phyloP scores from a whole-genome alignment of 2,797 vertebrate genomes.

The Bucorvus abyssinicus region DNA sequence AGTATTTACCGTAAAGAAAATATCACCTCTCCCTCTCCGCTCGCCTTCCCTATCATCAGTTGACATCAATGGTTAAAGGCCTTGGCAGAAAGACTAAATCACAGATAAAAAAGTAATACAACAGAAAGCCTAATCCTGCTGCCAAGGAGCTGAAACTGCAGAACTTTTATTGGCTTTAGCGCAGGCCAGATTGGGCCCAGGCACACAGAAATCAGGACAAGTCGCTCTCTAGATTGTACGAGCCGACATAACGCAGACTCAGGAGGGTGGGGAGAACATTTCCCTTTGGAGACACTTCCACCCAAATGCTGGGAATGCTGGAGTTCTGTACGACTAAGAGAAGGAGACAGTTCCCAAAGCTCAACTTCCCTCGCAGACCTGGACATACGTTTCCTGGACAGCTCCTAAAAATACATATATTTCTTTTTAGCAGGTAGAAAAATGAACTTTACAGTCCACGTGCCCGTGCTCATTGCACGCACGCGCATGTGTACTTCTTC shows the following conservation, averaged over 20 bases:
- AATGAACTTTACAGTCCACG: neutral
- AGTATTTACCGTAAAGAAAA: neutral
- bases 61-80: neutral
- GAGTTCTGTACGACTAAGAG: neutral
- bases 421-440: neutral
- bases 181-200: neutral
- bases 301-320: neutral
- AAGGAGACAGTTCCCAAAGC: neutral
- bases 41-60: neutral
- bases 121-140: constrained; percentile 25
- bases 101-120: constrained; percentile 8
- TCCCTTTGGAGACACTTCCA: neutral
- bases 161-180: neutral
- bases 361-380: neutral
- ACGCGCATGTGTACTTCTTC: neutral
- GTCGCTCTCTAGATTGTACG: neutral
- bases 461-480: neutral
- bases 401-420: neutral
- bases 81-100: constrained; percentile 19
- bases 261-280: neutral
- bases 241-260: neutral
- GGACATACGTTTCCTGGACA: neutral
- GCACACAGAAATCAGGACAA: neutral
- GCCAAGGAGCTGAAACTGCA: neutral
- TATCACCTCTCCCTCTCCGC: neutral